Evolutionary conservation across 2,888 invertebrate species (phyloP), one percentile per base, ranked within the genome.

Genomic region (Orthonychiurus folsomi): DNA sequence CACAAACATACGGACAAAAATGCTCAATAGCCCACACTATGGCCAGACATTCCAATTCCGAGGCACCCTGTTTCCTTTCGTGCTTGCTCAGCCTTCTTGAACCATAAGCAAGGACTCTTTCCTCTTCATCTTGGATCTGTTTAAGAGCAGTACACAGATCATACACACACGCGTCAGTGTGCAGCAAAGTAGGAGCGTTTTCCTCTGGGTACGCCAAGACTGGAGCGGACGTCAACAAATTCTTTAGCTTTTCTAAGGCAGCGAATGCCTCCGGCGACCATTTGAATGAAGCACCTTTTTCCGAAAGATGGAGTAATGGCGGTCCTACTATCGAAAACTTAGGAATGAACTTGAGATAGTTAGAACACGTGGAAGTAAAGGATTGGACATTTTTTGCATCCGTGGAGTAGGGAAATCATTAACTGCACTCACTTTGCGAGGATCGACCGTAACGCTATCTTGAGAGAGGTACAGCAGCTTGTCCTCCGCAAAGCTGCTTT

Each of bases 1-100:
- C 77, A 5, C 74, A 65, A 0, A 78, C 50, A 54, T 77, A 78
- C 0, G 74, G 70, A 48, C 76, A 63, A 65, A 78, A 77, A 54
- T 75, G 69, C 27, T 71, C 63, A 27, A 76, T 62, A 0, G 74
- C 69, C 52, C 69, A 73, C 0, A 72, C 75, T 37, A 75, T 74
- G 0, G 77, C 77, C 3, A 78, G 64, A 0, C 74, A 74, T 65
- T 77, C 78, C 9, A 5, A 15, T 37, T 37, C 37, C 5, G 37
- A 9, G 5, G 37, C 15, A 9, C 9, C 5, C 5, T 37, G 15
- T 15, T 37, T 37, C 37, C 15, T 37, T 37, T 37, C 37, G 15
- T 5, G 9, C 9, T 37, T 15, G 5, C 15, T 37, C 15, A 37
- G 15, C 37, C 15, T 37, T 37, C 15, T 5, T 9, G 37, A 37